phyloP scores from a whole-genome alignment of 2,888 invertebrate species.

The Drosophila setosimentum region DNA sequence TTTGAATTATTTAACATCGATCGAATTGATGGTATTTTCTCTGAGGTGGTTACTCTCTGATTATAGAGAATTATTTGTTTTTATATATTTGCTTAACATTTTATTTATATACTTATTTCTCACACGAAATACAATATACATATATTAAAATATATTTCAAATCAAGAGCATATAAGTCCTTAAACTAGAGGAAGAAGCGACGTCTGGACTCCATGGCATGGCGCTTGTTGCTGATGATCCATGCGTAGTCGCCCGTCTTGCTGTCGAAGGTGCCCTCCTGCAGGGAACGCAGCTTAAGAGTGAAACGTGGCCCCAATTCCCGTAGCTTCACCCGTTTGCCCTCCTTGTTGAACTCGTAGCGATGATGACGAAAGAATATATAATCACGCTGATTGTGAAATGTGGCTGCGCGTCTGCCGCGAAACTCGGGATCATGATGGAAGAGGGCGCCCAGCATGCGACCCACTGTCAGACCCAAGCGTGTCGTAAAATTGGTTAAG shows the following conservation, averaged over 20 bases:
- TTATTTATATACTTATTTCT: constrained; percentile 42
- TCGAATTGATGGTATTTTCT: constrained; percentile 35
- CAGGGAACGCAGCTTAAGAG: constrained; percentile 94
- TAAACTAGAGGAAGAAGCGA: constrained; percentile 93
- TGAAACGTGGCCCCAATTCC: constrained; percentile 99
- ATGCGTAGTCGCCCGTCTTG: constrained; percentile 98
- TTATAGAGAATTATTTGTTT: constrained; percentile 34
- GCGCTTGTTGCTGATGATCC: constrained; percentile 95
- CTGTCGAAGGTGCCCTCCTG: constrained; percentile 99
- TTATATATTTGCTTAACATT: constrained; percentile 44
- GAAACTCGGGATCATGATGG: constrained; percentile 98
- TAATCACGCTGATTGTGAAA: constrained; percentile 99
- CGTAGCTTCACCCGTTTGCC: constrained; percentile 91
- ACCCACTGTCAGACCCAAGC: constrained; percentile 95
- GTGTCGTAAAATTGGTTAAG: constrained; percentile 97
- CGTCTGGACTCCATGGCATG: constrained; percentile 97
- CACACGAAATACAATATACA: constrained; percentile 28
- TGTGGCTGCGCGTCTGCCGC: constrained; percentile 96
- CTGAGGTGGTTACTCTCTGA: constrained; percentile 23
- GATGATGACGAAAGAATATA: constrained; percentile 99
- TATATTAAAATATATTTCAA: constrained; percentile 28
- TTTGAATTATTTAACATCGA: constrained; percentile 31
- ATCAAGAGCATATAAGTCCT: constrained; percentile 4
- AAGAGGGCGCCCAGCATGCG: constrained; percentile 97
- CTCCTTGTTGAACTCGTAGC: constrained; percentile 96